A percentile compares a stretch with the other conserved stretches of the same genome.
These are phyloP conservation scores for Platalea minor DNA, from an alignment of 2,797 vertebrate species.

Conservation along the genomic window DNA sequence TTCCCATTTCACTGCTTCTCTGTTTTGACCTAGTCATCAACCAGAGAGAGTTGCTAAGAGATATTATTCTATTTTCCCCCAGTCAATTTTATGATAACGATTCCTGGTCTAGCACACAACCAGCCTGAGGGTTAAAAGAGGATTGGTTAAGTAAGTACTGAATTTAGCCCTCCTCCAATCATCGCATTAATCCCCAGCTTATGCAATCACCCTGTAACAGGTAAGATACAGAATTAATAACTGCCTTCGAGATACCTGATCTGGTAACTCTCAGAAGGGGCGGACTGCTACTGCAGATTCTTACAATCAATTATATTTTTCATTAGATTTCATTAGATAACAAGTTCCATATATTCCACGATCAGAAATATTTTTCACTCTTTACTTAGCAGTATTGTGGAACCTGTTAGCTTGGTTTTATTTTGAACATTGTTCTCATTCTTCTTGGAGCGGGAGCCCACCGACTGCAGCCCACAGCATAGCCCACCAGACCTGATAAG, in stretches of 20 bases:
- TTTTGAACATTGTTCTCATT: neutral
- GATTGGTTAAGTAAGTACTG: neutral
- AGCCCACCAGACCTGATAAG: neutral
- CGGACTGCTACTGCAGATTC: neutral
- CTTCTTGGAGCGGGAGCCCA: neutral
- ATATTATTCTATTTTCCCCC: neutral
- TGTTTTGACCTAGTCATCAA: neutral
- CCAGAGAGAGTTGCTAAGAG: neutral
- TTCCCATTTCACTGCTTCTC: neutral
- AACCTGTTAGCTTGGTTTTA: neutral
- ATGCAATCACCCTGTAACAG: neutral
- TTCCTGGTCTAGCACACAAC: neutral
- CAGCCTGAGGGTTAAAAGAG: neutral
- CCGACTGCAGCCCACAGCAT: rapidly evolving
- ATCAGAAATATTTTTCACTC: neutral
- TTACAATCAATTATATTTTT: neutral
- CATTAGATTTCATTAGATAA: neutral
- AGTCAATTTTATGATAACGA: neutral
- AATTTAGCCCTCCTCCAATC: neutral
- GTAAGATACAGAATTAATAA: neutral
- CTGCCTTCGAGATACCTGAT: neutral
- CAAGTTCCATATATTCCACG: neutral
- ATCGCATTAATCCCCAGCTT: neutral
- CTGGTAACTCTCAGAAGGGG: neutral
- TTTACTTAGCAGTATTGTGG: neutral